These are phyloP conservation scores for Battus philenor DNA, from an alignment of 1,140 invertebrate species.

Conservation along the genomic window DNA sequence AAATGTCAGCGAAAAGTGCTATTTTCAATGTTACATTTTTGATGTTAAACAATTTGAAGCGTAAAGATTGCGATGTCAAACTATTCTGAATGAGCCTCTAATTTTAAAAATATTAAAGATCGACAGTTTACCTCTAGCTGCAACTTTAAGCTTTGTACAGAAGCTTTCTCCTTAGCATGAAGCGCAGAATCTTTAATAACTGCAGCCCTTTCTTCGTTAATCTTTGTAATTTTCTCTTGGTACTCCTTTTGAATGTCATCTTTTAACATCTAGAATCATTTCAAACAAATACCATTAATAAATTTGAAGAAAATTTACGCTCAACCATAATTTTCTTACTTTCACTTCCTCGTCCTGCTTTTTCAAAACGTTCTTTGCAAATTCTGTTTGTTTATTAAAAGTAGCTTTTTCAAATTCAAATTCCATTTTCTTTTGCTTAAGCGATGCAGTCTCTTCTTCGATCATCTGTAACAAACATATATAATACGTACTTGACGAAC, in stretches of 20 bases:
- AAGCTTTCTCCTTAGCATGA: conserved; percentile 59
- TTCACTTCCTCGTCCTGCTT: conserved; percentile 67
- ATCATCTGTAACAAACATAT: conserved; percentile 52
- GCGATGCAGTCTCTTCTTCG: conserved; percentile 55
- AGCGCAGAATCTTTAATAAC: conserved; percentile 44
- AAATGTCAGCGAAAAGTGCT: no score
- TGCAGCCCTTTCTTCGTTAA: conserved; percentile 59
- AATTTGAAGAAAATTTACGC: conserved; percentile 4
- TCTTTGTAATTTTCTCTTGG: conserved; percentile 52
- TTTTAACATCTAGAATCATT: conserved; percentile 53
- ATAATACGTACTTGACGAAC: no score
- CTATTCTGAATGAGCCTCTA: no score
- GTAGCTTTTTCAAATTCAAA: conserved; percentile 70
- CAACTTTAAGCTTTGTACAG: conserved; percentile 51
- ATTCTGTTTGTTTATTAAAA: conserved; percentile 66
- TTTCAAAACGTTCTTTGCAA: conserved; percentile 65
- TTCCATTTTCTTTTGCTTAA: conserved; percentile 68
- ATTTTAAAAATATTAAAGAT: not conserved
- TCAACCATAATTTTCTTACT: conserved; percentile 30
- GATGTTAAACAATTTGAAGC: no score
- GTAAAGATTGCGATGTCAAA: no score
- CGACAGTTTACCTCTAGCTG: conserved; percentile 52
- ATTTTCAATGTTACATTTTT: no score
- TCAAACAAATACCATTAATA: not conserved
- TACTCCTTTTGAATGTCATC: conserved; percentile 65